These are phyloP conservation scores for Heliconius cydno DNA, from an alignment of 2,888 invertebrate species.

Conservation along the genomic window DNA sequence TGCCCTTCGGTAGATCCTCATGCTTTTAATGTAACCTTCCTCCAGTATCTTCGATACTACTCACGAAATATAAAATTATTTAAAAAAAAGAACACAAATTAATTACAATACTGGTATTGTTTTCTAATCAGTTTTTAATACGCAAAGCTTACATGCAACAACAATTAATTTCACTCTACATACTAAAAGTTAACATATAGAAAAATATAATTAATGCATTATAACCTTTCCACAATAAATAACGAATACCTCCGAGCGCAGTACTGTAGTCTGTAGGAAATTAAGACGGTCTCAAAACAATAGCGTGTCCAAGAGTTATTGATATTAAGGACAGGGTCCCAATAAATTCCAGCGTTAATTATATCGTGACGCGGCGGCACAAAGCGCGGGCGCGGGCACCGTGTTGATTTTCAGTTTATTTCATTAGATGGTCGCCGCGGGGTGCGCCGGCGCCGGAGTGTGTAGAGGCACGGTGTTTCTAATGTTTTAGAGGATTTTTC, in stretches of 20 bases:
- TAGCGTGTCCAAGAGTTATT: conserved; percentile 67
- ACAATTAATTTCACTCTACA: background rate
- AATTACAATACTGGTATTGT: too few species aligned
- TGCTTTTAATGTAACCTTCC: too few species aligned
- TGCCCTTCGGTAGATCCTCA: too few species aligned
- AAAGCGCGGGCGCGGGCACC: conserved; percentile 53
- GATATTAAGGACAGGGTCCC: conserved; percentile 60
- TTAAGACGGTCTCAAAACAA: conserved; percentile 57
- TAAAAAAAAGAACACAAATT: too few species aligned
- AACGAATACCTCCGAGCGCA: conserved; percentile 30
- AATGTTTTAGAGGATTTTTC: conserved; percentile 19
- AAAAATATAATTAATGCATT: conserved; percentile 15
- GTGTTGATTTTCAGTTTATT: conserved; percentile 84
- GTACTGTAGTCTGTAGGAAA: conserved; percentile 39
- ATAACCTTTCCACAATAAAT: conserved; percentile 20
- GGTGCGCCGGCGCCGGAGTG: conserved; percentile 62
- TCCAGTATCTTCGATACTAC: too few species aligned
- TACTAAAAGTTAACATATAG: background rate
- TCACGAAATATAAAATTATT: too few species aligned
- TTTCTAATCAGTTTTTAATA: too few species aligned
- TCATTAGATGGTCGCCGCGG: conserved; percentile 81
- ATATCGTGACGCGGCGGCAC: conserved; percentile 68
- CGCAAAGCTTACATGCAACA: too few species aligned
- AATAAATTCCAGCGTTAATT: conserved; percentile 80
- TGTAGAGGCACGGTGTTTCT: conserved; percentile 56